Evolutionary conservation across 2,797 vertebrate species (phyloP).

Genomic region (Ciconia nigra): DNA sequence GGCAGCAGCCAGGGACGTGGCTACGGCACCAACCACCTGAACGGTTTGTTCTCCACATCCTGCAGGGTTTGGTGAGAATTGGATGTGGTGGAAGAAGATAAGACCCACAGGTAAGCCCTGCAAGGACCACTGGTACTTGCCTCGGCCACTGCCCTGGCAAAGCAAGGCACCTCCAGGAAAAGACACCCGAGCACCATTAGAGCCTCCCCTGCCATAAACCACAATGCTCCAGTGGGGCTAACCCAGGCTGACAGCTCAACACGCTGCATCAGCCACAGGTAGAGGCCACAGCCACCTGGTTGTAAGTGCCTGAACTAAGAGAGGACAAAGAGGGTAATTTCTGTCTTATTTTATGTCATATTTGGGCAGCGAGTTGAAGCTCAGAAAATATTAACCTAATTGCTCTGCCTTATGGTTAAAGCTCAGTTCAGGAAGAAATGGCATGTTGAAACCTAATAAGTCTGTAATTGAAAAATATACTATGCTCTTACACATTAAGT

Average conservation of each 20-base stretch:
- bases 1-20: neutral
- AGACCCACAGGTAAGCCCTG: neutral
- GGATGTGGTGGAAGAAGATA: neutral
- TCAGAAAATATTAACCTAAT: neutral
- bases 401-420: neutral
- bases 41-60: accelerated
- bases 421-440: neutral
- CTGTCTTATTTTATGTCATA: neutral
- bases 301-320: neutral
- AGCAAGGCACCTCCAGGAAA: neutral
- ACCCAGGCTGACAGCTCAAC: neutral
- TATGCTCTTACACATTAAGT: neutral
- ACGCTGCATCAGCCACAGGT: accelerated
- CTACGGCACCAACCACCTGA: neutral
- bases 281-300: neutral
- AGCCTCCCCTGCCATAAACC: neutral
- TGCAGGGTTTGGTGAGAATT: accelerated
- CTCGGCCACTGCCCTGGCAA: neutral
- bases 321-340: neutral
- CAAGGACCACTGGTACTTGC: neutral
- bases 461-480: neutral
- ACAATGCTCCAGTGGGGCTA: accelerated
- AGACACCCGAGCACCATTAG: neutral
- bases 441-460: neutral
- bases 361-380: neutral